Evolutionary conservation across 1,140 invertebrate species (phyloP).

Genomic region (Neodiprion fabricii): DNA sequence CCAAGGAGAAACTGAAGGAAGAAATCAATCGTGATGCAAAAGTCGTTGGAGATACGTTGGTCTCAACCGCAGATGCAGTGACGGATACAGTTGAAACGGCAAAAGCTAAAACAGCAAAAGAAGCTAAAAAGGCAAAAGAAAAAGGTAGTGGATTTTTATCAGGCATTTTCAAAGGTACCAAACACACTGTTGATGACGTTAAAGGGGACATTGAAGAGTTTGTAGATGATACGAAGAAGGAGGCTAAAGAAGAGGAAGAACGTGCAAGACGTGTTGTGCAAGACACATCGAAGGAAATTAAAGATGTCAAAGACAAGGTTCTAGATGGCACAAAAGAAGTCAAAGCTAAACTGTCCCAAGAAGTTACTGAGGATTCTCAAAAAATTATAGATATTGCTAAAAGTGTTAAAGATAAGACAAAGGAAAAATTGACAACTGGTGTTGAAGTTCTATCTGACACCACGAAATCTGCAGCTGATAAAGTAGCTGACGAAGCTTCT

Average conservation of each 20-base stretch:
- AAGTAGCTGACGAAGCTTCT: background rate
- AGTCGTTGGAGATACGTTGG: constrained; percentile 17
- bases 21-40: constrained; percentile 28
- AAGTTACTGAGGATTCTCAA: constrained; percentile 36
- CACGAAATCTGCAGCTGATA: constrained; percentile 24
- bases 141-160: constrained; percentile 36
- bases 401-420: constrained; percentile 16
- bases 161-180: constrained; percentile 37
- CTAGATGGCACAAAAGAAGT: background rate
- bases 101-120: constrained; percentile 37
- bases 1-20: constrained; percentile 17
- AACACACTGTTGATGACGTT: constrained; percentile 46
- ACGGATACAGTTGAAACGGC: constrained; percentile 40
- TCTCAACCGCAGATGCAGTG: background rate
- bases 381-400: constrained; percentile 20
- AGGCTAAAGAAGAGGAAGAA: constrained; percentile 36
- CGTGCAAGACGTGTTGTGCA: background rate
- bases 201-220: constrained; percentile 49
- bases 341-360: background rate
- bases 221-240: constrained; percentile 41
- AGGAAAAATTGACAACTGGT: constrained; percentile 1
- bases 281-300: constrained; percentile 13
- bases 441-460: background rate
- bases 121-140: constrained; percentile 27
- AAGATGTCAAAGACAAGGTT: constrained; percentile 36